Base-by-base conservation (phyloP, 2,113 vertebrate species). In the Ailurus styani region DNA sequence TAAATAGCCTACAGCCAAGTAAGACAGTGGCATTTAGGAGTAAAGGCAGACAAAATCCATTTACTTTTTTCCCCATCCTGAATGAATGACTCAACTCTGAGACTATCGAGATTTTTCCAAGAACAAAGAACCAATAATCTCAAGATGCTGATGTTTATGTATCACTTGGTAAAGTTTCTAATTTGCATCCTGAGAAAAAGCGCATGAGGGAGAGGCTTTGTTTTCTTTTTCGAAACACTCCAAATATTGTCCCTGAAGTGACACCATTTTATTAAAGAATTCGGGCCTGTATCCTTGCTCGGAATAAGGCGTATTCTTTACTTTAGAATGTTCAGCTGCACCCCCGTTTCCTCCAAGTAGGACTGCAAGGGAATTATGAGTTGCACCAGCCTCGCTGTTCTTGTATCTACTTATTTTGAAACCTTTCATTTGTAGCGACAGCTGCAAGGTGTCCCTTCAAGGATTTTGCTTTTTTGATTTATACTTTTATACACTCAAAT, bases 401-500 rank as follows among this genome's bases (percentile, higher is more conserved):
- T 97, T 9, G 17, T 95, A 96, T 64, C 96, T 98, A 93, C 97
- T 98, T 96, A 97, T 98, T 99, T 98, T 97, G 98, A 98, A 98
- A 94, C 73, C 96, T 98, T 98, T 98, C 98, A 98, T 99, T 98
- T 98, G 98, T 96, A 34, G 45, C 95, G 92, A 97, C 97, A 98
- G 98, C 98, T 98, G 94, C 98, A 98, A 98, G 98, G 97, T 97
- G 97, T 98, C 97, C 98, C 98, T 99, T 98, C 98, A 99, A 99
- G 98, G 98, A 98, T 99, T 98, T 98, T 98, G 95, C 97, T 98
- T 98, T 99, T 98, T 98, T 99, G 98, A 99, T 99, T 99, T 99
- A 99, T 98, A 89, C 93, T 98, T 98, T 98, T 98, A 98, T 98
- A 98, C 95, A 31, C 98, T 98, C 57, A 12, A 97, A 96, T 97